phyloP scores from a whole-genome alignment of 2,888 invertebrate genomes.

The Papilio protenor region DNA sequence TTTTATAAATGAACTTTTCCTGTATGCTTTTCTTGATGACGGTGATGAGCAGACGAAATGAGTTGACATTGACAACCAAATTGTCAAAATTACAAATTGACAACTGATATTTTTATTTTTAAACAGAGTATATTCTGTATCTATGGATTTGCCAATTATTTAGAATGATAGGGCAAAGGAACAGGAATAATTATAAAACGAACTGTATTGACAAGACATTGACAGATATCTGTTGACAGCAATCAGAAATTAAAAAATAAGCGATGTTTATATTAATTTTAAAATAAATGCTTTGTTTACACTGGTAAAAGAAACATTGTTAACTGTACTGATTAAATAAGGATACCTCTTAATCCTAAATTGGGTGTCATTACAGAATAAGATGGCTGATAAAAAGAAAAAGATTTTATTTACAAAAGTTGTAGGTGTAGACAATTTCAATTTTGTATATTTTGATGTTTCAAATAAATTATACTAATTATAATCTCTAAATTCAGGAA shows the following conservation, averaged over 20 bases:
- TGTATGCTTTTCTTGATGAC: conserved; percentile 25
- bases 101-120: neutral
- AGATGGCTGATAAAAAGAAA: conserved; percentile 80
- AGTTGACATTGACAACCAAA: neutral
- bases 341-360: neutral
- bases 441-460: neutral
- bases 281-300: conserved; percentile 2
- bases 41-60: neutral
- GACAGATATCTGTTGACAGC: neutral
- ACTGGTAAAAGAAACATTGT: neutral
- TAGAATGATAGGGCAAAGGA: neutral
- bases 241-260: neutral
- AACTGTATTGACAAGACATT: neutral
- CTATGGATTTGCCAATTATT: neutral
- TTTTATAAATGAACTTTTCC: conserved; percentile 15
- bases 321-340: neutral
- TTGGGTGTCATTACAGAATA: neutral
- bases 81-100: neutral
- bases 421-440: conserved; percentile 3
- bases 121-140: neutral
- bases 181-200: neutral
- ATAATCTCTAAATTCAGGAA: conserved; percentile 60
- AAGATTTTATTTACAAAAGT: conserved; percentile 75
- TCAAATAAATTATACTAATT: neutral
- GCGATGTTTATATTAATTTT: neutral